Evolutionary conservation across 2,113 vertebrate species (phyloP).

Genomic region (Cyanoderma ruficeps): DNA sequence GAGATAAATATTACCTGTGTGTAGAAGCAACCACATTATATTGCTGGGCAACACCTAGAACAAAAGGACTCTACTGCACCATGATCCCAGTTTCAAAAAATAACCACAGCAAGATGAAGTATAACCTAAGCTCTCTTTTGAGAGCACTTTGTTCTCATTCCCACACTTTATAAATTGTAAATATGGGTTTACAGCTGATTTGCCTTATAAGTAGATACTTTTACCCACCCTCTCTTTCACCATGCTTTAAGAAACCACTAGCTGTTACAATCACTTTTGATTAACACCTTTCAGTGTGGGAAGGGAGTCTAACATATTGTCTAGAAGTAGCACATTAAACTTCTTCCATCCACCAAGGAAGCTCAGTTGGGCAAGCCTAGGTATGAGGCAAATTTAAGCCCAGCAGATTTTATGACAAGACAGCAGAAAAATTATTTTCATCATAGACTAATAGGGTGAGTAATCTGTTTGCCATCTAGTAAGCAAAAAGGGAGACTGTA

Average conservation of each 20-base stretch:
- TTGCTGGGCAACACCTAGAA: not conserved
- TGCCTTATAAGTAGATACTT: not conserved
- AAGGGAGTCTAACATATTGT: not conserved
- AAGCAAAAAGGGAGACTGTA: not conserved
- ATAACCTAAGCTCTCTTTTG: not conserved
- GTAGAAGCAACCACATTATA: not conserved
- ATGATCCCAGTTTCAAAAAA: not conserved
- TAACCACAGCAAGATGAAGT: not conserved
- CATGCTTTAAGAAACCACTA: not conserved
- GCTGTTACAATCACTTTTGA: not conserved
- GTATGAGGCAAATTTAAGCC: not conserved
- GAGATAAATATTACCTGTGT: not conserved
- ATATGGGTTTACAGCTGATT: not conserved
- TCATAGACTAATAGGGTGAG: not conserved
- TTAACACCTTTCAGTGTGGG: not conserved
- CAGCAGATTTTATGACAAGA: not conserved
- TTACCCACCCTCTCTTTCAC: not conserved
- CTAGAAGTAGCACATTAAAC: not conserved
- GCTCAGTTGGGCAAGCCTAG: not conserved
- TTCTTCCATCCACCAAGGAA: not conserved
- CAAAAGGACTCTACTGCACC: not conserved
- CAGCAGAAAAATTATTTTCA: not conserved
- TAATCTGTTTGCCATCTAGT: conserved; percentile 18
- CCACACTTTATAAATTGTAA: not conserved
- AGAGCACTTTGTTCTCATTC: not conserved